phyloP scores from a whole-genome alignment of 2,113 vertebrate species.

The Sprattus sprattus region DNA sequence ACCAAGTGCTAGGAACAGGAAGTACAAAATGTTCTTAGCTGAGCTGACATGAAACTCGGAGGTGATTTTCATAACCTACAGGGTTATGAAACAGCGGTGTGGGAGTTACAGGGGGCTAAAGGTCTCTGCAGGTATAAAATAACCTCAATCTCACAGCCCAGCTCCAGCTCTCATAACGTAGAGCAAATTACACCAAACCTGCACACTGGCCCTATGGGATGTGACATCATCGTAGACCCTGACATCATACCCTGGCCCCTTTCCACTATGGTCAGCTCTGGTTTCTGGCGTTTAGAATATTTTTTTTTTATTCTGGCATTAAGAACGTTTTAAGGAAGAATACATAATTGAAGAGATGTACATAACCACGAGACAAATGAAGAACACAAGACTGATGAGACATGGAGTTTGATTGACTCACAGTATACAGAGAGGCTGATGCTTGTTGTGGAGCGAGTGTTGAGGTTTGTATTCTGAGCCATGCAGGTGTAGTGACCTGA shows the following conservation, averaged over 20 bases:
- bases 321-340: not conserved
- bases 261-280: not conserved
- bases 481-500: conserved; percentile 85
- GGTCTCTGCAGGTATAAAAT: not conserved
- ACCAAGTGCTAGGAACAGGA: not conserved
- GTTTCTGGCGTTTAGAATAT: not conserved
- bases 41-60: not conserved
- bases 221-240: not conserved
- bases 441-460: conserved; percentile 76
- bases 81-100: not conserved
- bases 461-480: conserved; percentile 80
- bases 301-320: no score
- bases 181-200: not conserved
- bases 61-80: not conserved
- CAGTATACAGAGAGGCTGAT: conserved; percentile 84
- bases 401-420: conserved; percentile 67
- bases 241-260: not conserved
- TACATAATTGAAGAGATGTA: not conserved
- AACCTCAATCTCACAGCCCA: not conserved
- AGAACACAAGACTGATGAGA: not conserved
- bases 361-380: not conserved
- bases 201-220: not conserved
- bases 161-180: not conserved
- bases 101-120: no score
- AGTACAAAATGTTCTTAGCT: not conserved